Base-by-base conservation (phyloP, 2,888 invertebrate species). In the Chalcis sispes region DNA sequence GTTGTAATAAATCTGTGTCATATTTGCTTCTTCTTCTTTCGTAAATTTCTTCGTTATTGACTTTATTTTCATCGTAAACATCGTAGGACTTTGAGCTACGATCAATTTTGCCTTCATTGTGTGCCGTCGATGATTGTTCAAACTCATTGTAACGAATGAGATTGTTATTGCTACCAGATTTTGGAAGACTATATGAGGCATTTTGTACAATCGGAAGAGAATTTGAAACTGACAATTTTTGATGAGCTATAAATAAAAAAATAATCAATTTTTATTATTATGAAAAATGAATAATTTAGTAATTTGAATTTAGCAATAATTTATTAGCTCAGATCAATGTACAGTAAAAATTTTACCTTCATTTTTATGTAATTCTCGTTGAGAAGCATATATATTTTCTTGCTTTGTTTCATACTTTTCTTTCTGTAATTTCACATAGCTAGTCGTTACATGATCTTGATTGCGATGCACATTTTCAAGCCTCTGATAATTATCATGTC, bases 161-260 rank as follows among this genome's bases (percentile, higher is more conserved):
- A 77, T 86, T 87, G 62, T 86, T 86, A 61, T 86, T 86, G 58
- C 84, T 83, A 20, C 81, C 81, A 0, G 88, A 84, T 76, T 88
- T 88, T 2, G 85, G 83, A 2, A 88, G 78, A 64, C 84, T 86
- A 79, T 87, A 88, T n/a, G 78, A 69, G 0, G 84, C 78, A 61
- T 85, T 88, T 62, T 85, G 85, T 0, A 85, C 79, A 10, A 89
- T 54, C 0, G 89, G 89, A 23, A 89, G 78, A 0, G 89, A 89
- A 82, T 83, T 87, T 1, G 89, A 85, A 0, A 84, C 81, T n/a
- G 85, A 82, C 23, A 89, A 78, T 78, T 89, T 90, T 27, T 86
- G 87, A 80, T 89, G 89, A 48, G 82, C 82, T 78, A 42, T 0
- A 25, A 70, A 75, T n/a, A 78, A 82, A 13, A 10, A 25, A 1